Conservation (phyloP, 2,797 vertebrate genomes). For the Anas capensis region DNA sequence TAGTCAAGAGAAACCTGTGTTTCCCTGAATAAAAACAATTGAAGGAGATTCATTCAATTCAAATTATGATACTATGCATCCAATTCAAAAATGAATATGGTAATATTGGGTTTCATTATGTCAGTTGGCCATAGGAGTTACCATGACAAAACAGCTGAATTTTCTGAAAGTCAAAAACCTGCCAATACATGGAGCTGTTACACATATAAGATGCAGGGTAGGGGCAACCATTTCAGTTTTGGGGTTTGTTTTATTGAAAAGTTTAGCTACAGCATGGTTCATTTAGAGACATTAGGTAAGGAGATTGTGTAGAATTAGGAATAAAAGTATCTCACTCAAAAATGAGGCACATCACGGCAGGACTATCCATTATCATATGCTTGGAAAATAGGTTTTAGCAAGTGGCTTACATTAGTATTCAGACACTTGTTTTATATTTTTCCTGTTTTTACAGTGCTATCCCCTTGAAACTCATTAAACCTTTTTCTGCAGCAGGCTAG, state of each 20-base stretch:
- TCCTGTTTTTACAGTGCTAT: constrained; percentile 58
- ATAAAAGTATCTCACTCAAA: constrained; percentile 21
- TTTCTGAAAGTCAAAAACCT: constrained; percentile 35
- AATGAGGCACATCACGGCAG: background rate
- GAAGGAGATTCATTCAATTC: background rate
- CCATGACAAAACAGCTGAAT: background rate
- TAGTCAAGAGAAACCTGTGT: background rate
- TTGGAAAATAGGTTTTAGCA: constrained; percentile 29
- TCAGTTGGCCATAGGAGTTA: background rate
- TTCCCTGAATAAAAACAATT: constrained; percentile 30
- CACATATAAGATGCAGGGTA: background rate
- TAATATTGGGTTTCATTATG: constrained; percentile 28
- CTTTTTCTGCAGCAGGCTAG: constrained; percentile 64
- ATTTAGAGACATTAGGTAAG: background rate
- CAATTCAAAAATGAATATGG: constrained; percentile 35
- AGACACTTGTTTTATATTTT: constrained; percentile 53
- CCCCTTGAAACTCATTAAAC: constrained; percentile 77
- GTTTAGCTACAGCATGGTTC: background rate
- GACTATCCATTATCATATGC: constrained; percentile 13
- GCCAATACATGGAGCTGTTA: background rate
- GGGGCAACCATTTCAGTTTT: background rate
- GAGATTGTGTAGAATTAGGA: background rate
- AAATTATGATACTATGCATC: background rate
- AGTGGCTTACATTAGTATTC: constrained; percentile 60
- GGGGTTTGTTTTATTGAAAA: constrained; percentile 5